Evolutionary conservation across 2,797 vertebrate species (phyloP), one percentile per base, ranked within the genome.

Genomic region (Gymnopithys bicolor): DNA sequence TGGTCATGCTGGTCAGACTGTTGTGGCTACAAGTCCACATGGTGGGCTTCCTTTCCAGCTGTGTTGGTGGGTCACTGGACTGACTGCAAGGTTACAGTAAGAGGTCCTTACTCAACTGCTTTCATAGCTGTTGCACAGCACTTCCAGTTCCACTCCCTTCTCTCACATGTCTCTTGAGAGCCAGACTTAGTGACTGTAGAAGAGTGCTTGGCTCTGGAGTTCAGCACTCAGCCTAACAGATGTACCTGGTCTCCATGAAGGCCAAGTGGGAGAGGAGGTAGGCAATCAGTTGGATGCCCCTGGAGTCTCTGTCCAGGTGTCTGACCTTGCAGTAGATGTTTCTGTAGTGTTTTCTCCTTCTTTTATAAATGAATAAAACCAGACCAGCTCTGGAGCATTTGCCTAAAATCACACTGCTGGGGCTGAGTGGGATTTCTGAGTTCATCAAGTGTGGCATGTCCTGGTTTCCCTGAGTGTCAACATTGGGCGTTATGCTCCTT

Each of bases 171-270:
- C 62, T 94, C 70, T 22, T 22, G 33, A 46, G 73, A 93, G 86
- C 73, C 85, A 93, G 51, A 48, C 48, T 64, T 73, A 62, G 66
- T 35, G 70, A 52, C 63, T 79, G 55, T 55, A 27, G 80, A 48
- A 51, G 62, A 81, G 80, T 55, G 55, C 66, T 86, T 95, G 89
- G n/a, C 69, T 89, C 86, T 73, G 59, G 43, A 84, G 45, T 60
- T 93, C 55, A 84, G 87, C 32, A 17, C 78, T 87, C 60, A 84
- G 58, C 46, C 64, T 68, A 19, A 16, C 73, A 83, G 73, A 58
- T 91, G 45, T 79, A 90, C 39, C 17, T 58, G 43, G 35, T 23
- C 68, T 80, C 71, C 63, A 11, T 19, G 48, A 79, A 59, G 62
- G 89, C 86, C 70, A 66, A 16, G 33, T 21, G 45, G 55, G 70